Conservation (phyloP, 2,888 invertebrate species). For the Lissonota sp. region DNA sequence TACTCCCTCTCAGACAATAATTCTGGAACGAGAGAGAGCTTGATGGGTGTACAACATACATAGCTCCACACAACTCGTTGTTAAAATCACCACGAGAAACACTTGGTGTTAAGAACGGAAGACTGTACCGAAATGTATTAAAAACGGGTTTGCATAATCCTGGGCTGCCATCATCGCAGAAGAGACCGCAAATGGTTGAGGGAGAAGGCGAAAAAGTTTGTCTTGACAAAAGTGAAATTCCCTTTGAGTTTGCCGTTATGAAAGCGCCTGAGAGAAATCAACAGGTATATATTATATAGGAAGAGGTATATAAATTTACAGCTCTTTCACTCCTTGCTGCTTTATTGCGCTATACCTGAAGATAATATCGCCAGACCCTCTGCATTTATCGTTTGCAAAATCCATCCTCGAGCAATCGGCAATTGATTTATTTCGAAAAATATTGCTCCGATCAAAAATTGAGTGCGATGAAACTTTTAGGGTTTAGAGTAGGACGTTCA, state of each 20-base stretch:
- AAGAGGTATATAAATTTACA: no score
- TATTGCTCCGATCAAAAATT: no score
- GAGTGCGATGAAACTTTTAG: no score
- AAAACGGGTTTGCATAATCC: constrained; percentile 33
- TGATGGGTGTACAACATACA: constrained; percentile 10
- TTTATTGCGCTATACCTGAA: no score
- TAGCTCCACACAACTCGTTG: constrained; percentile 5
- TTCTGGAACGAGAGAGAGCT: constrained; percentile 46
- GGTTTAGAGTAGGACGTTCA: no score
- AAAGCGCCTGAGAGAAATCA: constrained; percentile 44
- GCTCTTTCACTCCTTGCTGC: no score
- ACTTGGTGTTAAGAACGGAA: constrained; percentile 11
- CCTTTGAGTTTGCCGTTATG: constrained; percentile 48
- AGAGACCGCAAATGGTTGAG: constrained; percentile 17
- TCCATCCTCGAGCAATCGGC: no score
- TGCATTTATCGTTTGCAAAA: no score
- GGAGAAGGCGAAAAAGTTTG: constrained; percentile 65
- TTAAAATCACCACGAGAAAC: constrained; percentile 29
- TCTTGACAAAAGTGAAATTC: constrained; percentile 74
- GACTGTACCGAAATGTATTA: constrained; percentile 13
- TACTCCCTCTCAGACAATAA: no score
- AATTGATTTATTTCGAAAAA: no score
- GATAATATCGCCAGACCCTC: no score
- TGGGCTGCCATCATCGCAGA: neutral
- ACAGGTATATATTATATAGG: neutral